These are phyloP conservation scores for Drosophila multiciliata DNA, from an alignment of 2,888 invertebrate genomes.

Conservation along the genomic window DNA sequence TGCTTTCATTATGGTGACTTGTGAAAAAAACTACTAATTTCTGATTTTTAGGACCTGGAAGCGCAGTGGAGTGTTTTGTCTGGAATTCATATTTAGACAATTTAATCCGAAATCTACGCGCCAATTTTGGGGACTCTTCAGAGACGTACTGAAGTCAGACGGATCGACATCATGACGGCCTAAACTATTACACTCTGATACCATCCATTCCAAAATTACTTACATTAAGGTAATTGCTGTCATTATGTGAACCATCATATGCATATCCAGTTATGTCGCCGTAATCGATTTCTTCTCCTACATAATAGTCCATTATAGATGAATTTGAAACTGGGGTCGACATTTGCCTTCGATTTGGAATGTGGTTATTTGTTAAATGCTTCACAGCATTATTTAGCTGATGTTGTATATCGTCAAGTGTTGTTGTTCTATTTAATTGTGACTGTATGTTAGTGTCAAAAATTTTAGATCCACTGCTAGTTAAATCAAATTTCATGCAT, in stretches of 20 bases:
- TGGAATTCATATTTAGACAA: not conserved
- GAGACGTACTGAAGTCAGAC: not conserved
- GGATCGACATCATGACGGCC: not conserved
- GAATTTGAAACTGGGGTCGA: not conserved
- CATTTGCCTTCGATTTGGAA: slow-evolving; percentile 17
- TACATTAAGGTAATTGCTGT: slow-evolving; percentile 21
- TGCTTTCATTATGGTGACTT: not conserved
- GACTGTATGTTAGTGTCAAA: not conserved
- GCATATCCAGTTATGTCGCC: slow-evolving; percentile 87
- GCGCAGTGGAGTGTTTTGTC: not conserved
- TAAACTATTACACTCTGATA: not conserved
- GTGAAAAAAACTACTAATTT: not conserved
- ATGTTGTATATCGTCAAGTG: slow-evolving; percentile 89
- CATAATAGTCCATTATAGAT: not conserved
- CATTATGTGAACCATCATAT: slow-evolving; percentile 33
- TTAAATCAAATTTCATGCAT: not conserved
- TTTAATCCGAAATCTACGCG: not conserved
- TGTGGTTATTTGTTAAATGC: not conserved
- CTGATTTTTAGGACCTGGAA: not conserved
- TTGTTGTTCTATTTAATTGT: slow-evolving; percentile 87
- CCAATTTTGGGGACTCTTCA: not conserved
- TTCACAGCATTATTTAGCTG: slow-evolving; percentile 85
- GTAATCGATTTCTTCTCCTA: slow-evolving; percentile 87
- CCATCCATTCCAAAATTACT: not conserved
- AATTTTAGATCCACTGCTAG: not conserved